Conservation (phyloP, 1,140 invertebrate genomes). For the Drosophila azteca region DNA sequence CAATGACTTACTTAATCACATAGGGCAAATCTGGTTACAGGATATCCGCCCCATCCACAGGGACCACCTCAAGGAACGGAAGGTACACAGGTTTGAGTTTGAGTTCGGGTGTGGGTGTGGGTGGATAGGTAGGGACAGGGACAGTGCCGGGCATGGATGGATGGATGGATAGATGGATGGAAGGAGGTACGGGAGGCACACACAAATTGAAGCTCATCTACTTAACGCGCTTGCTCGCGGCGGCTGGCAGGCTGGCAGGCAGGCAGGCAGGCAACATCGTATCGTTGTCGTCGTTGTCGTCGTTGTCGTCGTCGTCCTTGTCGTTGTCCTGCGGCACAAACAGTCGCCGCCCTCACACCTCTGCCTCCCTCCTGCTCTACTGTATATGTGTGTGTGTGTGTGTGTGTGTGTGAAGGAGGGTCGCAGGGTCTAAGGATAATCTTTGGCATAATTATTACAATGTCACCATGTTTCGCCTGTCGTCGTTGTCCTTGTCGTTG, state of each 20-base stretch:
- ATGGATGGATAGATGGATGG: conserved; percentile 8
- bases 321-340: conserved; percentile 68
- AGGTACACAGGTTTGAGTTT: conserved; percentile 3
- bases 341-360: conserved; percentile 62
- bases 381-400: conserved; percentile 17
- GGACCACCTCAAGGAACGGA: conserved; percentile 16
- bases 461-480: conserved; percentile 77
- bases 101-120: neutral
- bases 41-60: conserved; percentile 67
- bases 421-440: conserved; percentile 74
- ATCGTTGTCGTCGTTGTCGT: conserved; percentile 17
- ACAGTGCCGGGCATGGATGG: conserved; percentile 2
- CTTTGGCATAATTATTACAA: conserved; percentile 82
- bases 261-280: conserved; percentile 50
- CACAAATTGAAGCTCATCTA: conserved; percentile 80
- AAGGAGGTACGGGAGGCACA: conserved; percentile 35
- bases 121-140: conserved; percentile 14
- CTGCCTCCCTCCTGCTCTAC: neutral
- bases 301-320: conserved; percentile 9
- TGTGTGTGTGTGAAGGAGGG: conserved; percentile 23
- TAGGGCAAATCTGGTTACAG: conserved; percentile 80
- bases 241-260: conserved; percentile 14
- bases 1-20: conserved; percentile 81
- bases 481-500: conserved; percentile 16
- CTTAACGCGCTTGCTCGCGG: conserved; percentile 78